Conservation (phyloP, 2,888 invertebrate species). For the Petrophora chlorosata region DNA sequence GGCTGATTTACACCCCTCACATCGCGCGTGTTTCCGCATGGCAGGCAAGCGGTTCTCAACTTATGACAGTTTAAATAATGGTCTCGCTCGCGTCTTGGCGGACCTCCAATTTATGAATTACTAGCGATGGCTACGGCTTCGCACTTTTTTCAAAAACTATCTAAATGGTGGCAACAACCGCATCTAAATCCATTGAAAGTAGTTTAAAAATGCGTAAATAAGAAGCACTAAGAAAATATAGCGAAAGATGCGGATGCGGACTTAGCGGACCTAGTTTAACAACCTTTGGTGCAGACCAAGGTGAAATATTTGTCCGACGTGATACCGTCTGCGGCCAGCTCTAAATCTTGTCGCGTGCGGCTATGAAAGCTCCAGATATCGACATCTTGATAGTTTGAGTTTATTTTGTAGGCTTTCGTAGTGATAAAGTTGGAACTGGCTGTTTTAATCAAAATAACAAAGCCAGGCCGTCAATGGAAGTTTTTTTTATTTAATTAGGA, state of each 20-base stretch:
- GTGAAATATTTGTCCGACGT: conserved; percentile 73
- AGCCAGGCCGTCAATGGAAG: not conserved
- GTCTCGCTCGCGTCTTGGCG: too few species aligned
- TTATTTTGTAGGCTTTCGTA: conserved; percentile 23
- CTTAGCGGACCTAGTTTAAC: not conserved
- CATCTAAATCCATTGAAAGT: too few species aligned
- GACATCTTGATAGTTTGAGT: conserved; percentile 44
- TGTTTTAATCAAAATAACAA: not conserved
- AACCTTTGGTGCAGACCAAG: conserved; percentile 45
- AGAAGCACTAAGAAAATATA: too few species aligned
- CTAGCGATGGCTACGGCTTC: too few species aligned
- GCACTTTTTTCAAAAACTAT: too few species aligned
- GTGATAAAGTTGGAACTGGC: conserved; percentile 1
- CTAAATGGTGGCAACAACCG: too few species aligned
- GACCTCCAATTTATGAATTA: too few species aligned
- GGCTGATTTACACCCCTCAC: conserved; percentile 20
- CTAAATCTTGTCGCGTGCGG: conserved; percentile 77
- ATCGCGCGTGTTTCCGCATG: conserved; percentile 14
- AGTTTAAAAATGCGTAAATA: too few species aligned
- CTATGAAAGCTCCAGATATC: conserved; percentile 53
- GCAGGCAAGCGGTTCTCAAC: too few species aligned
- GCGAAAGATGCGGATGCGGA: not conserved
- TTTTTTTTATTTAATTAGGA: too few species aligned
- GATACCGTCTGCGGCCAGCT: conserved; percentile 34
- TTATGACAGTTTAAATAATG: too few species aligned